Evolutionary conservation across 1,140 invertebrate genomes (phyloP).

Genomic region (Telenomus remus): DNA sequence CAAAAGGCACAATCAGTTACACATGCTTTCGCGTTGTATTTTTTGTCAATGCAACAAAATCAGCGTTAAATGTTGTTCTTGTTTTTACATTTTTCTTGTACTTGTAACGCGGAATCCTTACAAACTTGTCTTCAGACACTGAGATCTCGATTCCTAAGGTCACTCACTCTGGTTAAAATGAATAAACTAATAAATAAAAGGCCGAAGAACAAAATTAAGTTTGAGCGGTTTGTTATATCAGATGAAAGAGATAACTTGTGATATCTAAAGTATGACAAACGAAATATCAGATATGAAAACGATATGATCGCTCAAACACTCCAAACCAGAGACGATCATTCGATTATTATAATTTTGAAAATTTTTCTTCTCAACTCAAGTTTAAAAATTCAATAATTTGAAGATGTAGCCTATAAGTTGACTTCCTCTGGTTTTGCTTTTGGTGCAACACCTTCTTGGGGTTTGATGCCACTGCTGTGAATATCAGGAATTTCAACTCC

Average conservation of each 20-base stretch:
- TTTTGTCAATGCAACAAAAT: slow-evolving; percentile 5
- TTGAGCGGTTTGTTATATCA: slow-evolving; percentile 37
- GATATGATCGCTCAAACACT: slow-evolving; percentile 6
- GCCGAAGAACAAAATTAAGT: slow-evolving; percentile 6
- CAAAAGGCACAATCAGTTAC: slow-evolving; percentile 56
- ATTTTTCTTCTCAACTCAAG: neutral
- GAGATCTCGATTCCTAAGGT: slow-evolving; percentile 51
- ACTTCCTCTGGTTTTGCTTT: slow-evolving; percentile 65
- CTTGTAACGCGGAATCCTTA: slow-evolving; percentile 26
- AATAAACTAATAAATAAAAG: slow-evolving; percentile 25
- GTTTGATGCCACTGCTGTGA: slow-evolving; percentile 48
- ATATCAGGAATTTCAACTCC: slow-evolving; percentile 66
- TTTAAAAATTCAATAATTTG: neutral
- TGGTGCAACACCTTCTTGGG: slow-evolving; percentile 62
- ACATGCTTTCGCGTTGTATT: slow-evolving; percentile 21
- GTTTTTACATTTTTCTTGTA: neutral
- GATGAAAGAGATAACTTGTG: slow-evolving; percentile 14
- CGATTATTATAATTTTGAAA: neutral
- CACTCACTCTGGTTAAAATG: slow-evolving; percentile 43
- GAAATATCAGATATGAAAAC: slow-evolving; percentile 8
- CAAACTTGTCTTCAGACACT: slow-evolving; percentile 29
- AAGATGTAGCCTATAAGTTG: slow-evolving; percentile 36
- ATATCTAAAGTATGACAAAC: slow-evolving; percentile 43
- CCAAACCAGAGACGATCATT: slow-evolving; percentile 10
- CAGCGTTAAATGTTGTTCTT: slow-evolving; percentile 8